Base-by-base conservation (phyloP, 2,113 vertebrate genomes). In the Hyperopisus bebe region DNA sequence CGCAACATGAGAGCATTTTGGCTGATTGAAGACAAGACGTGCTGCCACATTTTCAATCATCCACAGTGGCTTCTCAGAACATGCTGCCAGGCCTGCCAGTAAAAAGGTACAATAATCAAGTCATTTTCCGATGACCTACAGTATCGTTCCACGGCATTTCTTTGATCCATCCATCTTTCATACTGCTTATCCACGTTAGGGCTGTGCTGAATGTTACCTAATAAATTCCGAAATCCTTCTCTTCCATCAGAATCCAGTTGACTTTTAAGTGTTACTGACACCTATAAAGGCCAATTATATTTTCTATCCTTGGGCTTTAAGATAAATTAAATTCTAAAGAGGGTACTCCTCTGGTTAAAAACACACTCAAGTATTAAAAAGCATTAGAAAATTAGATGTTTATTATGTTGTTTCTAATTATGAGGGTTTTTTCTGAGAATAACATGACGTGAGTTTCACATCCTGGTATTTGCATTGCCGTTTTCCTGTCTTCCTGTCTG, bases 291-390 rank as follows among this genome's bases (percentile, higher is more conserved):
- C 35, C 74, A 80, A 80, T 80, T 80, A 80, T 80, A 19, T 80
- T 80, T 42, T 80, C 35, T 80, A 80, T 80, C 74, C 74, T 80
- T 80, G 74, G 74, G 74, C 74, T 80, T 80, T 35, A 80, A 42
- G 74, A 80, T 80, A 17, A 80, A 80, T 39, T 80, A 5, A 80
- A 80, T 80, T 80, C 74, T 80, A 80, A 42, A 80, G 74, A 80
- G 74, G 74, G 35, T 42, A 80, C 74, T 42, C 35, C 17, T 80
- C 35, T 42, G 5, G 74, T 19, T 35, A 39, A 80, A 39, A 77
- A 70, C 31, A 70, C 27, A 70, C 62, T 31, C 62, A 31, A 13
- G 35, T 80, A 80, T 80, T 39, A 80, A 42, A 80, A 80, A 42
- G 74, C 35, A 42, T 80, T 80, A 39, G 74, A 42, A 80, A 42